A percentile compares a stretch with the other conserved stretches of the same genome.
Evolutionary conservation across 2,888 invertebrate species (phyloP).

Genomic region (Agrilus cyanescens): DNA sequence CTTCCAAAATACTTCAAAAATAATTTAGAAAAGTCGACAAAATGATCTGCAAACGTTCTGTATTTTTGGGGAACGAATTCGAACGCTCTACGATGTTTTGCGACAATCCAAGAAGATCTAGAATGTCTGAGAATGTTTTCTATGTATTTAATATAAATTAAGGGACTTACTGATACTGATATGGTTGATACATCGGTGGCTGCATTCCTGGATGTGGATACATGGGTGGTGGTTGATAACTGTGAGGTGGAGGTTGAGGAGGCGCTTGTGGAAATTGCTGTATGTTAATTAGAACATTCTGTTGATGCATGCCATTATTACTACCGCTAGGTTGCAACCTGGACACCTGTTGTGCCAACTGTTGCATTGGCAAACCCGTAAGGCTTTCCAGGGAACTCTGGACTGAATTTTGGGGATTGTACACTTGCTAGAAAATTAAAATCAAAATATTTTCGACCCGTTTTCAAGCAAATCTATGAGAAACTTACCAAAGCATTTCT

Average conservation of each 20-base stretch:
- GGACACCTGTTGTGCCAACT: constrained; percentile 37
- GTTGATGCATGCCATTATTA: constrained; percentile 41
- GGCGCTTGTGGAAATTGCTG: constrained; percentile 47
- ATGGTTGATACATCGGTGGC: constrained; percentile 25
- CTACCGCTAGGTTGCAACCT: constrained; percentile 27
- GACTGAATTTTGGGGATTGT: constrained; percentile 22
- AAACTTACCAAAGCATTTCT: constrained; percentile 27
- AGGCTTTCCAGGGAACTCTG: constrained; percentile 26
- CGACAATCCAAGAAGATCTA: no score
- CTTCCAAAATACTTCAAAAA: no score
- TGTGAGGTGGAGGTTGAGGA: constrained; percentile 33
- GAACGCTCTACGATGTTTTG: no score
- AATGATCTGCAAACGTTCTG: no score
- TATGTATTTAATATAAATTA: neutral
- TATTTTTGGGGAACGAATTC: no score
- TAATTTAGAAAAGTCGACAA: no score
- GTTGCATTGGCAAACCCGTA: constrained; percentile 36
- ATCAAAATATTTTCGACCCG: neutral
- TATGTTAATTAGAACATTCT: constrained; percentile 53
- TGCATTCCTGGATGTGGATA: constrained; percentile 25
- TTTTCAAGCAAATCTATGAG: neutral
- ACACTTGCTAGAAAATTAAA: constrained; percentile 26
- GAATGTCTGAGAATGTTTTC: no score
- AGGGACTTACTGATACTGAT: constrained; percentile 31
- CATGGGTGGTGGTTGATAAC: constrained; percentile 38